Base-by-base conservation (phyloP, 2,797 vertebrate species). In the Eulemur albifrons region DNA sequence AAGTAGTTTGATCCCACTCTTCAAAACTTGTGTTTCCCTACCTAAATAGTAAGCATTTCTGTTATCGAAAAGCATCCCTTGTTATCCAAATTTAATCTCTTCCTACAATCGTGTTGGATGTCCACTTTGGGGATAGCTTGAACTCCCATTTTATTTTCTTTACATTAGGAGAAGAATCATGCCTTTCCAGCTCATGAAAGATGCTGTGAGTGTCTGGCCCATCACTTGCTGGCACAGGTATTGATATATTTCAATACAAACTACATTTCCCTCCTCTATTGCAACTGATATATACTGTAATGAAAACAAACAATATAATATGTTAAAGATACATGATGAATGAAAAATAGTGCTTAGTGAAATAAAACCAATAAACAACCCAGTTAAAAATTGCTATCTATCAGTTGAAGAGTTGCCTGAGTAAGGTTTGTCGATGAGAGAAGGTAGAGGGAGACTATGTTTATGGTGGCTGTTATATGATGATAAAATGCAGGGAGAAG, bases 401-500 rank as follows among this genome's bases (percentile, higher is more conserved):
- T 48, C 25, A 8, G 4, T 25, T 83, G 27, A 52, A 87, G 7
- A 43, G 10, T 15, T 81, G 6, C 8, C 32, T 57, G 15, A 75
- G 20, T 65, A 18, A 43, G 4, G 3, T 65, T n/a, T 85, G 72
- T 15, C 80, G 18, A 11, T 17, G 0, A 59, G 63, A 43, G 45
- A 35, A 23, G 65, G 8, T 14, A n/a, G n/a, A 57, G n/a, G 15
- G 52, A 52, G 1, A 0, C 1, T 38, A 0, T 2, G n/a, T 54
- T 59, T 12, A 20, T 27, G 27, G 11, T 54, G 65, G 18, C 38
- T 76, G 11, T 21, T 67, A 18, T 0, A 20, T 35, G 23, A 57
- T 6, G 20, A 15, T 43, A 8, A 57, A 70, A 23, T 20, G 1
- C 0, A 72, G 21, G 9, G 5, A 50, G 35, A 80, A 2, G 1